Conservation (phyloP, 2,797 vertebrate genomes). For the Ammospiza maritima region DNA sequence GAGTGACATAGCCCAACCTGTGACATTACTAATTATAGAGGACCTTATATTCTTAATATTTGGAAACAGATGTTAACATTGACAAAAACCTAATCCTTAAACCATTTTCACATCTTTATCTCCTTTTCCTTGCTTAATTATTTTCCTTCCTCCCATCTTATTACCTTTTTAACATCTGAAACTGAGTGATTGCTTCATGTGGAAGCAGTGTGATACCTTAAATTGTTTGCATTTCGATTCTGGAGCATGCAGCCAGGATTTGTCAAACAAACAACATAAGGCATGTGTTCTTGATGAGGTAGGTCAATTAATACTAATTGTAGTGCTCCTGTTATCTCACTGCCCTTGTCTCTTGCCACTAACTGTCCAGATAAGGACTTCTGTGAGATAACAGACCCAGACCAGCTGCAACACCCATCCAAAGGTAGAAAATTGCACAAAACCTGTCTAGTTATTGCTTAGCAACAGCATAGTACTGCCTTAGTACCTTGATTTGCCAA, state of each 20-base stretch:
- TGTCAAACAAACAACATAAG: neutral
- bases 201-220: neutral
- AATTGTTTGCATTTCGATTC: slow-evolving; percentile 13
- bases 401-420: neutral
- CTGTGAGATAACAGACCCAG: neutral
- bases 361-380: slow-evolving; percentile 9
- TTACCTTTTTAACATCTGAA: neutral
- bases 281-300: neutral
- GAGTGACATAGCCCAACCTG: neutral
- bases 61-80: neutral
- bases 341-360: neutral
- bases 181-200: neutral
- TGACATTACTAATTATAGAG: neutral
- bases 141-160: neutral
- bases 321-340: neutral
- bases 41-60: neutral
- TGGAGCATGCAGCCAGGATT: neutral
- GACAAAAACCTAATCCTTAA: neutral
- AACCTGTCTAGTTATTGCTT: slow-evolving; percentile 42
- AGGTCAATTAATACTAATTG: slow-evolving; percentile 49
- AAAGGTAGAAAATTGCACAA: slow-evolving; percentile 40
- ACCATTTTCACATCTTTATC: neutral
- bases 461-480: slow-evolving; percentile 46
- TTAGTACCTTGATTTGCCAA: neutral
- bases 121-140: neutral